phyloP scores from a whole-genome alignment of 2,797 vertebrate species.

The Eremophila alpestris region DNA sequence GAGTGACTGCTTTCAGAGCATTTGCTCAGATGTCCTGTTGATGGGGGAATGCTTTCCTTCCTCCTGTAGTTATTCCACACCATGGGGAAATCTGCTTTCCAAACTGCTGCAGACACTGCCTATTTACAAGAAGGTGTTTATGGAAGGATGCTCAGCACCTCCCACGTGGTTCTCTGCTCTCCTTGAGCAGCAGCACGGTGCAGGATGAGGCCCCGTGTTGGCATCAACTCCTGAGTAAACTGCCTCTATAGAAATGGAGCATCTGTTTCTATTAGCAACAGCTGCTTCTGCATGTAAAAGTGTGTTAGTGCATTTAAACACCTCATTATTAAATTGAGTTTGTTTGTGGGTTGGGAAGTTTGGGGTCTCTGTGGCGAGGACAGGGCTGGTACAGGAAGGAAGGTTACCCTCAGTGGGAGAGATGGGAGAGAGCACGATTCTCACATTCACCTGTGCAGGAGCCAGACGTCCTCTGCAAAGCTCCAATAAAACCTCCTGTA shows the following conservation, averaged over 20 bases:
- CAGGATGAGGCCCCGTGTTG: background rate
- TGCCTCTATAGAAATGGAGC: conserved; percentile 1
- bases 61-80: background rate
- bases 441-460: fast-evolving
- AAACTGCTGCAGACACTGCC: background rate
- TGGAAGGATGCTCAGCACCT: background rate
- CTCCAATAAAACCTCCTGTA: fast-evolving
- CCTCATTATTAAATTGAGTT: background rate
- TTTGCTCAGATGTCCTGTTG: background rate
- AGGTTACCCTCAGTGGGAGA: background rate
- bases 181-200: background rate
- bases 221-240: background rate
- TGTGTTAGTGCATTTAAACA: background rate
- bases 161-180: background rate
- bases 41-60: background rate
- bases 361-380: fast-evolving
- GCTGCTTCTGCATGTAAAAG: background rate
- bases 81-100: background rate
- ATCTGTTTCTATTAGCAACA: conserved; percentile 59
- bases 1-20: background rate
- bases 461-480: background rate
- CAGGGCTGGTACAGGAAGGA: background rate
- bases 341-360: background rate
- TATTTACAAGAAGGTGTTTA: background rate
- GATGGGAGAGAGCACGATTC: background rate